Percentiles rank a stretch among this genome's conserved stretches.
These are phyloP conservation scores for Cerastoderma edule DNA, from an alignment of 2,888 invertebrate genomes.

Conservation along the genomic window DNA sequence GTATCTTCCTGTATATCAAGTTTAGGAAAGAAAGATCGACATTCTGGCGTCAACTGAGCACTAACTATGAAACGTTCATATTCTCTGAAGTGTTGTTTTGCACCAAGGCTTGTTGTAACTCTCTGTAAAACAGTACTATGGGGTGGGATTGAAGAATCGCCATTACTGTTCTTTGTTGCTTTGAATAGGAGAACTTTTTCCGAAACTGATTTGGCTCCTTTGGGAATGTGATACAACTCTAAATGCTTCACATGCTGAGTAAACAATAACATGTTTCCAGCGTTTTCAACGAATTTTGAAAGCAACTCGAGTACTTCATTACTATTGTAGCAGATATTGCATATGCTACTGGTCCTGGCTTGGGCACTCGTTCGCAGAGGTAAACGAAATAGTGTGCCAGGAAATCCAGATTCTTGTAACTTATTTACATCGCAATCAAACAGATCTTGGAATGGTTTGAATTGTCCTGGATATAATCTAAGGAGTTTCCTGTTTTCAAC, in stretches of 20 bases:
- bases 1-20: background rate
- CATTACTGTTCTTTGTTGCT: background rate
- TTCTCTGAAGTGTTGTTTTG: background rate
- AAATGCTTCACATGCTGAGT: conserved; percentile 78
- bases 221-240: conserved; percentile 69
- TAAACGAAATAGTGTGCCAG: conserved; percentile 80
- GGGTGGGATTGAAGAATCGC: background rate
- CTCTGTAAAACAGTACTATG: background rate
- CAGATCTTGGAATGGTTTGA: conserved; percentile 71
- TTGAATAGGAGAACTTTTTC: background rate
- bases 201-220: background rate
- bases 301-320: conserved; percentile 72
- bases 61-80: background rate
- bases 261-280: conserved; percentile 78
- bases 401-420: conserved; percentile 30
- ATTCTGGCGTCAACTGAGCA: background rate
- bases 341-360: conserved; percentile 75
- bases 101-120: background rate
- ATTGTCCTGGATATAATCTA: conserved; percentile 65
- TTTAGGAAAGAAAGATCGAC: background rate
- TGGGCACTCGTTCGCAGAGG: conserved; percentile 77
- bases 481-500: conserved; percentile 33
- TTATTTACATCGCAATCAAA: conserved; percentile 65
- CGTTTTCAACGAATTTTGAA: conserved; percentile 67
- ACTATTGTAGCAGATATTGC: conserved; percentile 61